phyloP scores from a whole-genome alignment of 2,113 vertebrate species.

The Mirza zaza region DNA sequence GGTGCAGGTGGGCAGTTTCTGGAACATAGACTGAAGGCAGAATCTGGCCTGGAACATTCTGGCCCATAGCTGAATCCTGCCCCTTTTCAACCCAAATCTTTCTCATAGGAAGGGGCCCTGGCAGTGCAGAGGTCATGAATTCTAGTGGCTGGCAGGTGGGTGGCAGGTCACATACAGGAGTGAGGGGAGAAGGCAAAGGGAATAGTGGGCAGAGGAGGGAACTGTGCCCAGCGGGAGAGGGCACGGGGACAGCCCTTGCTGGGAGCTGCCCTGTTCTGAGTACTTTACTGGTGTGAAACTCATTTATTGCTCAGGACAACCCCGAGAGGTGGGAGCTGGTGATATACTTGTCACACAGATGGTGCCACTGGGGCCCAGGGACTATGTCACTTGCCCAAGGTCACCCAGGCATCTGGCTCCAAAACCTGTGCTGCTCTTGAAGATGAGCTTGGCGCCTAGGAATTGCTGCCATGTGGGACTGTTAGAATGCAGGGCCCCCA shows the following conservation, averaged over 20 bases:
- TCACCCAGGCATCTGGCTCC: background rate
- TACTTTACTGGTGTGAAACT: background rate
- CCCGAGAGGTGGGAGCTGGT: background rate
- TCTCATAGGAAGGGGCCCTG: background rate
- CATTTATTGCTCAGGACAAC: background rate
- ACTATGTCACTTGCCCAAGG: background rate
- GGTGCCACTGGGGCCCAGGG: background rate
- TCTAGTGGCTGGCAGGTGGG: background rate
- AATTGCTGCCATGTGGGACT: background rate
- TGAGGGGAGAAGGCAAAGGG: background rate
- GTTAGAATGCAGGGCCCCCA: background rate
- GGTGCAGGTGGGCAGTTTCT: background rate
- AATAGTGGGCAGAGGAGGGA: background rate
- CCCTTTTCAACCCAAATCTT: background rate
- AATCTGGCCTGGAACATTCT: background rate
- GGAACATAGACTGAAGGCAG: background rate
- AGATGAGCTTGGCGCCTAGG: background rate
- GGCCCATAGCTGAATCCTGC: background rate
- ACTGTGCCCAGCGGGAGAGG: background rate
- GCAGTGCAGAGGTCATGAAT: background rate
- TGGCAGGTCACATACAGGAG: background rate
- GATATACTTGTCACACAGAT: background rate
- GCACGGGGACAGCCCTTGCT: accelerated
- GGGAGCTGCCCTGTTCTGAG: background rate
- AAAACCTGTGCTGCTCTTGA: background rate